A percentile compares a stretch with the other conserved stretches of the same genome.
Evolutionary conservation across 92 coral and sea anemone genomes (phyloP).

Genomic region (Epizoanthus illoricatus): DNA sequence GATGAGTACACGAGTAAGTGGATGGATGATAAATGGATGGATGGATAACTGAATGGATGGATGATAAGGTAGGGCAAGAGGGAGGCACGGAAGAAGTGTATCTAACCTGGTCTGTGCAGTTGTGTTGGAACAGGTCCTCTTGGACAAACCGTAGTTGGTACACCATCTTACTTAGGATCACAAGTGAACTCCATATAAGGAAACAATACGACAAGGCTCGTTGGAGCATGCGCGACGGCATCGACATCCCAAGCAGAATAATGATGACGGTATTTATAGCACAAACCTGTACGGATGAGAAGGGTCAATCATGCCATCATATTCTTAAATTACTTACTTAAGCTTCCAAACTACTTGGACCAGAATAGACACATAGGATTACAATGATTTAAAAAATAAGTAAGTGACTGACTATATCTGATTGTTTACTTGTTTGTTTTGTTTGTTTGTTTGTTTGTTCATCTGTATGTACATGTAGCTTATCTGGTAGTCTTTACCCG

Average conservation of each 20-base stretch:
- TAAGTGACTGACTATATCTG: too few relatives aligned
- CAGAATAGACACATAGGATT: too few relatives aligned
- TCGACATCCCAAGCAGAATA: constrained; percentile 85
- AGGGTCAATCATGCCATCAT: not conserved
- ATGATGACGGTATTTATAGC: constrained; percentile 94
- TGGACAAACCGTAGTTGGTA: constrained; percentile 95
- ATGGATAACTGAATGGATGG: too few relatives aligned
- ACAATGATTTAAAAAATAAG: too few relatives aligned
- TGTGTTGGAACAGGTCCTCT: constrained; percentile 96
- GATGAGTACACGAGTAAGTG: not conserved
- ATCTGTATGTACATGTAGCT: too few relatives aligned
- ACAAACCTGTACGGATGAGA: constrained; percentile 69
- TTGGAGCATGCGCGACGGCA: constrained; percentile 95
- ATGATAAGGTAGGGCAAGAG: not conserved
- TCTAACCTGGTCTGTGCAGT: constrained; percentile 92
- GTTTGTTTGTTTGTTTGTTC: too few relatives aligned
- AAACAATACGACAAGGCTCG: constrained; percentile 92
- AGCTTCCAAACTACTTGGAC: too few relatives aligned
- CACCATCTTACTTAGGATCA: constrained; percentile 91
- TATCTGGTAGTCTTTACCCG: too few relatives aligned
- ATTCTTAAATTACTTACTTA: too few relatives aligned
- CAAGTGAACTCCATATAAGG: constrained; percentile 96
- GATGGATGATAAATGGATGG: not conserved
- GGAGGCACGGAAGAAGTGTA: not conserved
- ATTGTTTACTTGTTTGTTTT: too few relatives aligned